Conservation (phyloP, 2,888 invertebrate species). For the Magallana nippona region DNA sequence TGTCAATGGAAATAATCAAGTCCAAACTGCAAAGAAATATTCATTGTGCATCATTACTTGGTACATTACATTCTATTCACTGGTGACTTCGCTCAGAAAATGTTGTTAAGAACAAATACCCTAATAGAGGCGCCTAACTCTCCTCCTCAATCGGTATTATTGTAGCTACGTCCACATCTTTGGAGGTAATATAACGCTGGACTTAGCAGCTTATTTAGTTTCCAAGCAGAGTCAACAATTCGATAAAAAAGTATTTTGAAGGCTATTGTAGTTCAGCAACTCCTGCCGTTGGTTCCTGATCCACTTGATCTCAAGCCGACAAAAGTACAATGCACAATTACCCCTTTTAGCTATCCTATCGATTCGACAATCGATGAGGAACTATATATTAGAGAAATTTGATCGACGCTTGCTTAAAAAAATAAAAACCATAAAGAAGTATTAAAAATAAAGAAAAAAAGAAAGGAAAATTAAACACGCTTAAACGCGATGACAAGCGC, state of each 20-base stretch:
- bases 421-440: too few species aligned
- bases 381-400: background rate
- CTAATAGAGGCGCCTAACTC: too few species aligned
- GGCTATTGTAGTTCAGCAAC: background rate
- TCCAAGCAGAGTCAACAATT: background rate
- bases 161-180: background rate
- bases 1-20: too few species aligned
- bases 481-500: too few species aligned
- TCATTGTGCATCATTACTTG: too few species aligned
- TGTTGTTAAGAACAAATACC: too few species aligned
- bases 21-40: too few species aligned
- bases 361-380: background rate
- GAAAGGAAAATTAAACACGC: too few species aligned
- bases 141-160: background rate
- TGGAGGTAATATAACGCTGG: background rate
- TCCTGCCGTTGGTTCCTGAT: background rate
- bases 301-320: background rate
- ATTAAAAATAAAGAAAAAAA: too few species aligned
- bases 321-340: conserved; percentile 4
- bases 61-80: too few species aligned
- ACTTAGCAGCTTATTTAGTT: background rate
- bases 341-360: background rate
- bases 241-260: background rate
- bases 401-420: background rate
- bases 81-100: too few species aligned